Evolutionary conservation across 2,113 vertebrate species (phyloP).

Genomic region (Ranitomeya variabilis): DNA sequence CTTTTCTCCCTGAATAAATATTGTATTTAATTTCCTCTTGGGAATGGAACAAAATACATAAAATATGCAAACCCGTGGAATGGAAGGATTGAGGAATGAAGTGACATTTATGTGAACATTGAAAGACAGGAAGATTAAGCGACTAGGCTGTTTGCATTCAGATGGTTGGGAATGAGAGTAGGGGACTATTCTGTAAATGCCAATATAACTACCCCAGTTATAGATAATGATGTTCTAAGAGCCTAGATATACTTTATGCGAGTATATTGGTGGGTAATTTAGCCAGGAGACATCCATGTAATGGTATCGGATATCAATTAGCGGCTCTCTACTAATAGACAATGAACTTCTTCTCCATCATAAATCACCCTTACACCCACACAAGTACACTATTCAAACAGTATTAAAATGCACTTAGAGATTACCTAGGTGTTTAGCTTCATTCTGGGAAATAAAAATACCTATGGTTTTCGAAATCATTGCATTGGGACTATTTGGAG

Average conservation of each 20-base stretch:
- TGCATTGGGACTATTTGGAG: background rate
- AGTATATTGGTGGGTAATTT: conserved; percentile 48
- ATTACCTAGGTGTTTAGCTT: conserved; percentile 26
- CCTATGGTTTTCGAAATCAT: background rate
- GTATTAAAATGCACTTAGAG: conserved; percentile 38
- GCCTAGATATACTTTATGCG: conserved; percentile 29
- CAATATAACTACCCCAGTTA: conserved; percentile 36
- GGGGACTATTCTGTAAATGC: conserved; percentile 23
- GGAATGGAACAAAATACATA: background rate
- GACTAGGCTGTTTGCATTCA: conserved; percentile 18
- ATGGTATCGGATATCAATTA: conserved; percentile 55
- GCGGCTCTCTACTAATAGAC: conserved; percentile 49
- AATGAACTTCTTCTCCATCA: conserved; percentile 18
- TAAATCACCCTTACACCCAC: conserved; percentile 54
- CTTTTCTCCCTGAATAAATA: conserved; percentile 41
- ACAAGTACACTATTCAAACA: conserved; percentile 27
- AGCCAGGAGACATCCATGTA: conserved; percentile 47
- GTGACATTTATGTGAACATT: conserved; percentile 41
- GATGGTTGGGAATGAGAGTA: conserved; percentile 5
- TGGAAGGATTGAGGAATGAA: background rate
- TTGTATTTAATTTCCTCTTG: conserved; percentile 4
- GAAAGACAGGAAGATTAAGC: conserved; percentile 12
- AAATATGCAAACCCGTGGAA: conserved; percentile 18
- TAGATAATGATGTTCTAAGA: conserved; percentile 46
- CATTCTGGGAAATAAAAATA: background rate